Evolutionary conservation across 2,888 invertebrate species (phyloP), one percentile per base, ranked within the genome.

Genomic region (Drosophila helvetica): DNA sequence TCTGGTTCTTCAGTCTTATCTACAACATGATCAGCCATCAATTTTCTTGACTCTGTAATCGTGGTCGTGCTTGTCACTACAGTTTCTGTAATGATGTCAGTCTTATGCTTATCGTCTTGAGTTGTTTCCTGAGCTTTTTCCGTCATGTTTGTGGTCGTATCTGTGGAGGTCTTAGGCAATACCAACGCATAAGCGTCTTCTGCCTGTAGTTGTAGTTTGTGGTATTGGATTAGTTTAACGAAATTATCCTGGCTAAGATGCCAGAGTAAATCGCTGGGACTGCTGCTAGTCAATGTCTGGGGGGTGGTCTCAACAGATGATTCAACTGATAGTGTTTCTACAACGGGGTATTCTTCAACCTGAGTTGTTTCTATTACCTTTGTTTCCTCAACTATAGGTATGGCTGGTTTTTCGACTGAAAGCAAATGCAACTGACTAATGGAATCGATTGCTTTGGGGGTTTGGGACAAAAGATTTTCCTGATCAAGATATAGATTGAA

Each of bases 361-460:
- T 48, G n/a, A 43, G 53, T 8, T 33, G 38, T 19, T 57, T 75
- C 53, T 38, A 47, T 22, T 25, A 45, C 46, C 22, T 53, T 38
- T 18, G 17, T 30, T 59, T 74, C 61, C 22, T 61, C 30, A 12
- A 42, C 18, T 52, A 4, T 19, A 50, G 56, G 45, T 52, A 57
- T 54, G 6, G 42, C 19, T 10, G 51, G 15, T 33, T 66, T 52
- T 52, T 71, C 45, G 9, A 15, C 22, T 27, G 25, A 58, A 25
- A 76, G 25, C 27, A 77, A 70, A 68, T 74, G 71, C 89, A 94
- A 94, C 75, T 93, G 92, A 78, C 93, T 93, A 92, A 96, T 96
- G 43, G 94, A 95, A 80, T 95, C 94, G 79, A 95, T 60, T 22
- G 71, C 62, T 47, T 58, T 17, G 33, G 62, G 69, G 47, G 56